phyloP scores from a whole-genome alignment of 2,888 invertebrate species.

The Crossocerus cetratus region DNA sequence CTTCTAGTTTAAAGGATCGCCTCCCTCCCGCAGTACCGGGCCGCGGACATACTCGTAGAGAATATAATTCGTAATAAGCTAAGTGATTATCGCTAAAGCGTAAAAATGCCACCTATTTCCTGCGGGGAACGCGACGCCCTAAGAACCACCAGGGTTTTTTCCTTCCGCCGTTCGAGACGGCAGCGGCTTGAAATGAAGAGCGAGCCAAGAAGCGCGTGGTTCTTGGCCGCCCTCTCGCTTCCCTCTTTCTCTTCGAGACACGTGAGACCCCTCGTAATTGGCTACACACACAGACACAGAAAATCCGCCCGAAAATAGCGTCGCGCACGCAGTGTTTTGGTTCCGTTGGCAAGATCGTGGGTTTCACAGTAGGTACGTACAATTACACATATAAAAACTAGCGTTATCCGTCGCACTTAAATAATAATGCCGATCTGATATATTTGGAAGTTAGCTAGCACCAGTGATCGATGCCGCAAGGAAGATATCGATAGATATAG shows the following conservation, averaged over 20 bases:
- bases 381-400: not conserved
- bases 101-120: slow-evolving; percentile 47
- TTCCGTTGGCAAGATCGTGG: slow-evolving; percentile 1
- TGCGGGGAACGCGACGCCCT: slow-evolving; percentile 13
- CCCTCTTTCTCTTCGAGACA: not conserved
- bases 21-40: too few relatives aligned
- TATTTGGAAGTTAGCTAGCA: slow-evolving; percentile 1
- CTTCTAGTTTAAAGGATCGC: too few relatives aligned
- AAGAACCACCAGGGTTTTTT: not conserved
- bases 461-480: not conserved
- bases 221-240: too few relatives aligned
- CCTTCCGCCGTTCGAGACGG: too few relatives aligned
- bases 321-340: not conserved
- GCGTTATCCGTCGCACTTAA: not conserved
- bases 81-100: slow-evolving; percentile 35
- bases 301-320: not conserved
- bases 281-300: not conserved
- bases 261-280: not conserved
- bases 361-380: not conserved
- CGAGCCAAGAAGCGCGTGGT: too few relatives aligned
- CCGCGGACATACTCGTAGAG: slow-evolving; percentile 29
- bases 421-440: slow-evolving; percentile 2
- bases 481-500: not conserved
- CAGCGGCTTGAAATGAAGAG: too few relatives aligned
- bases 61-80: slow-evolving; percentile 26